These are phyloP conservation scores for Drosophila bocki DNA, from an alignment of 1,140 invertebrate species.

Conservation along the genomic window DNA sequence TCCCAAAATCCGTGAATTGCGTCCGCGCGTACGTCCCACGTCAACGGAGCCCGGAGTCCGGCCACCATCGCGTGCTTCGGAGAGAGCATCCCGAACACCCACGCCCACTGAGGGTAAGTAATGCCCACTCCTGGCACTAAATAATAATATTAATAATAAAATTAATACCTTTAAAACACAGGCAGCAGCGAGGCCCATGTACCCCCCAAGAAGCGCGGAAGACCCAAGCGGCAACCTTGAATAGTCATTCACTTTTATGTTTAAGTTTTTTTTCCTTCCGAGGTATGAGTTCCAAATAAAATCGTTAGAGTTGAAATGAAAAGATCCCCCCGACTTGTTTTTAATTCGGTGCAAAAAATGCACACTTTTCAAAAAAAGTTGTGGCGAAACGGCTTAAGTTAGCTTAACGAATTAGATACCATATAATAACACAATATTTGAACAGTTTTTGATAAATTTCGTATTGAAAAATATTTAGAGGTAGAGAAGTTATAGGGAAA, in stretches of 20 bases:
- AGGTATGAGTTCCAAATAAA: conserved; percentile 6
- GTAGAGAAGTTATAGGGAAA: too few relatives aligned
- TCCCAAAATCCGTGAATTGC: conserved; percentile 1
- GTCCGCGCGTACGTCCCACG: background rate
- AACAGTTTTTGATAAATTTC: too few relatives aligned
- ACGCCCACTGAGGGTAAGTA: conserved; percentile 23
- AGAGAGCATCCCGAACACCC: background rate
- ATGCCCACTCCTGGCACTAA: background rate
- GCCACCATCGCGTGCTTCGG: background rate
- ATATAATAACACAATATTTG: too few relatives aligned
- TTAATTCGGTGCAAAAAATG: too few relatives aligned
- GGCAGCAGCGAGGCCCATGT: conserved; percentile 27
- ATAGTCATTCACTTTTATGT: background rate
- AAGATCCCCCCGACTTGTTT: background rate
- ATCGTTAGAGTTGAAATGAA: conserved; percentile 9
- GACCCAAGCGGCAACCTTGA: conserved; percentile 8
- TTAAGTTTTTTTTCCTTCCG: background rate
- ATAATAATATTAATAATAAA: background rate
- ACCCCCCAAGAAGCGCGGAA: conserved; percentile 57
- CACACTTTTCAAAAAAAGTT: too few relatives aligned
- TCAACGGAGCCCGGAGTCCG: background rate
- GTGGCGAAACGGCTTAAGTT: too few relatives aligned
- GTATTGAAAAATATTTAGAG: too few relatives aligned
- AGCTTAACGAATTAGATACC: too few relatives aligned
- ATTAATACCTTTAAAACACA: background rate